Conservation (phyloP, 2,113 vertebrate genomes). For the Pterophyllum scalare region DNA sequence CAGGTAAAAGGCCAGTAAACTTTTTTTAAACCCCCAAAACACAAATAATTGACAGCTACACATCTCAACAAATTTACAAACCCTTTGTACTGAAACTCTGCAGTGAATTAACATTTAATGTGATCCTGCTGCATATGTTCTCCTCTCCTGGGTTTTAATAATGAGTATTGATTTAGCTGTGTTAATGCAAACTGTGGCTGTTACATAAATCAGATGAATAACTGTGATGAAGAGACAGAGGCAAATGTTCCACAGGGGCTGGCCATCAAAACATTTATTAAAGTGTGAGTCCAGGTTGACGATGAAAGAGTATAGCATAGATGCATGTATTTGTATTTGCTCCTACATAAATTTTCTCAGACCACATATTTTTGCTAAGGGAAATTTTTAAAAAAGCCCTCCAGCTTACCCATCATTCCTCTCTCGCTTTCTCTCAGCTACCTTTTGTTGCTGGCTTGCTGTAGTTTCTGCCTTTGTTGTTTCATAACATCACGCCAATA, state of each 20-base stretch:
- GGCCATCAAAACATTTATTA: background rate
- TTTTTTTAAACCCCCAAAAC: background rate
- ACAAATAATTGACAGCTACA: background rate
- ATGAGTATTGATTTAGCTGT: background rate
- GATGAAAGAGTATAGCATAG: background rate
- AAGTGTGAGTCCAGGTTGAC: background rate
- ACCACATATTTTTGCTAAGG: background rate
- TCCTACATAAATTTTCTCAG: background rate
- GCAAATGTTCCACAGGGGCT: background rate
- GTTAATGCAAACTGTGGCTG: background rate
- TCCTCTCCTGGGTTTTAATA: background rate
- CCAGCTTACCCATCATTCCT: background rate
- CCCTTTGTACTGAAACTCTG: background rate
- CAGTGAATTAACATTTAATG: background rate
- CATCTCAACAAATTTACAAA: background rate
- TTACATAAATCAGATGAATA: background rate
- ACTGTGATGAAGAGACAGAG: background rate
- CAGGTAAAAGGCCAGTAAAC: background rate
- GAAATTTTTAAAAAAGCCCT: background rate
- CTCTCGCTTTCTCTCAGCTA: background rate
- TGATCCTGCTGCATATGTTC: background rate
- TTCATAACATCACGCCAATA: background rate
- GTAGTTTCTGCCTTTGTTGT: constrained; percentile 8
- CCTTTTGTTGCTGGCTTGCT: background rate
- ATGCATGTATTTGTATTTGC: background rate